Percentiles rank a stretch among this genome's conserved stretches.
phyloP scores from a whole-genome alignment of 2,888 invertebrate species.

The Eutolmus rufibarbis region DNA sequence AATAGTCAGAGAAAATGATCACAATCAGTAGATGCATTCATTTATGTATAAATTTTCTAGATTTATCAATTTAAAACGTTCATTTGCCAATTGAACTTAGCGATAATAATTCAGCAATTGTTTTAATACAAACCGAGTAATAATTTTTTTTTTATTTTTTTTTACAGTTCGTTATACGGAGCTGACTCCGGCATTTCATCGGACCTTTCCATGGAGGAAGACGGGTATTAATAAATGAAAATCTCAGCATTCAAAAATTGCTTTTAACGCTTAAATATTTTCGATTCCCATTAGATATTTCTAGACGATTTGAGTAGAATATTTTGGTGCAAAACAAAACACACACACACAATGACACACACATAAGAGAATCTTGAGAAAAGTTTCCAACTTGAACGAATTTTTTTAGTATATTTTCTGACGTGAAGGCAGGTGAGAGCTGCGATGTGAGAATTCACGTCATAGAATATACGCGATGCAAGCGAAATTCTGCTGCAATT shows the following conservation, averaged over 20 bases:
- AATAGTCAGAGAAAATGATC: not conserved
- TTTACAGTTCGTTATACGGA: constrained; percentile 77
- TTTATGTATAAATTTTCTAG: not conserved
- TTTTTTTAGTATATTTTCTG: constrained; percentile 53
- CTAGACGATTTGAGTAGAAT: constrained; percentile 9
- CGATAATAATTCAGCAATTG: not conserved
- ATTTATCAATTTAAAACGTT: not conserved
- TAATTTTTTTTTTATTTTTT: constrained; percentile 6
- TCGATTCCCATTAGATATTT: constrained; percentile 6
- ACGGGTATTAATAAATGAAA: constrained; percentile 65
- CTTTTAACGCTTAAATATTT: not conserved
- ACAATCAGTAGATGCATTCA: not conserved
- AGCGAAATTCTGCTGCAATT: constrained; percentile 46
- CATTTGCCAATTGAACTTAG: not conserved
- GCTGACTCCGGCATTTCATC: constrained; percentile 79
- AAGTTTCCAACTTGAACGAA: constrained; percentile 46
- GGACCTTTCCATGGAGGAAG: constrained; percentile 88
- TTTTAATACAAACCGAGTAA: not conserved
- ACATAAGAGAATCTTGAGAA: not conserved
- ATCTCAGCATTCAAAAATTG: not conserved
- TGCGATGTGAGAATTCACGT: constrained; percentile 57
- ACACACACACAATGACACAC: not conserved
- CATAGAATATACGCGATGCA: constrained; percentile 55
- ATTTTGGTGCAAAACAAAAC: constrained; percentile 21
- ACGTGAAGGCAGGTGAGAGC: constrained; percentile 57